These are phyloP conservation scores for Brachionichthys hirsutus DNA, from an alignment of 2,113 vertebrate genomes.

Conservation along the genomic window DNA sequence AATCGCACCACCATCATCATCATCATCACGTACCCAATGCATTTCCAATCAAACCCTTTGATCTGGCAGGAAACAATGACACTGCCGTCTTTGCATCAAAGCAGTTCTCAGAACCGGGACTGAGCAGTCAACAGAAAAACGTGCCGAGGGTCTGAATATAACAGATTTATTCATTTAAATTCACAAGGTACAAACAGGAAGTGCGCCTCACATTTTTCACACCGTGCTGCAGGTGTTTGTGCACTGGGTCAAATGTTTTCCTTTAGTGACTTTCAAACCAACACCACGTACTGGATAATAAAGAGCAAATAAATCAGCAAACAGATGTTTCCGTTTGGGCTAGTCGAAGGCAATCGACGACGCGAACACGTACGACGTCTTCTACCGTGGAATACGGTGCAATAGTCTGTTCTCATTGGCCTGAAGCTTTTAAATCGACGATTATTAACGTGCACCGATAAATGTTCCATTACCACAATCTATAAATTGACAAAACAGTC, in stretches of 20 bases:
- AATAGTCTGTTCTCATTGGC: not conserved
- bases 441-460: too few relatives aligned
- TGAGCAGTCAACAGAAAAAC: conserved; percentile 1
- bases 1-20: not conserved
- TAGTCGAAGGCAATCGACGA: not conserved
- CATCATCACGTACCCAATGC: conserved; percentile 10
- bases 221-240: too few relatives aligned
- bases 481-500: conserved; percentile 19
- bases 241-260: too few relatives aligned
- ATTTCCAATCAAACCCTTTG: conserved; percentile 36
- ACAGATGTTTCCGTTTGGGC: not conserved
- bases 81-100: conserved; percentile 4
- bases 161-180: conserved; percentile 2
- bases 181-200: not conserved
- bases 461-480: conserved; percentile 7
- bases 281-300: not conserved
- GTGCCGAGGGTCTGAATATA: not conserved
- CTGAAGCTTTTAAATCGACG: not conserved
- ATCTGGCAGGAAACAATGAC: conserved; percentile 3
- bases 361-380: not conserved
- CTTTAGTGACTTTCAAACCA: not conserved
- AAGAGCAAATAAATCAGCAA: not conserved
- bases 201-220: too few relatives aligned
- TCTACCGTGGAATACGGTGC: not conserved
- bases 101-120: not conserved